These are phyloP conservation scores for Aldabrachelys gigantea DNA, from an alignment of 2,113 vertebrate species.

Conservation along the genomic window DNA sequence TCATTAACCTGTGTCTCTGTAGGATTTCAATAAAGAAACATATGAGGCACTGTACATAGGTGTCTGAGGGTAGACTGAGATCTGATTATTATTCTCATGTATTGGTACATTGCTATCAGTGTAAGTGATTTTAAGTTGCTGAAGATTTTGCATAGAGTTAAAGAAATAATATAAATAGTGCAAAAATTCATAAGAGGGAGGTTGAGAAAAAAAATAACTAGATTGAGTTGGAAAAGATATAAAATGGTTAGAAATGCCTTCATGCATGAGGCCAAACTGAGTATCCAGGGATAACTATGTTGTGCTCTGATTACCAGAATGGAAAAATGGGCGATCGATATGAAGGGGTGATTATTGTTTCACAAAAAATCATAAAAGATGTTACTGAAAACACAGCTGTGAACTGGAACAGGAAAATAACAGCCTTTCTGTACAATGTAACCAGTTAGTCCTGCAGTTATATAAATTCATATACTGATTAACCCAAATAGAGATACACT, in stretches of 20 bases:
- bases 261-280: background rate
- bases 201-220: background rate
- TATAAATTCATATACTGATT: background rate
- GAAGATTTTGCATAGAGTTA: background rate
- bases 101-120: background rate
- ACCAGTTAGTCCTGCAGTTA: background rate
- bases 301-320: background rate
- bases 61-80: background rate
- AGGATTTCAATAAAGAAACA: background rate
- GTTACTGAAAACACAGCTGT: background rate
- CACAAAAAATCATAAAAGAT: background rate
- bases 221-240: background rate
- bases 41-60: background rate
- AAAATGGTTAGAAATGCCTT: accelerated
- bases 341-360: accelerated
- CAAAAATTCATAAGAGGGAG: background rate
- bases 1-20: accelerated
- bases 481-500: background rate
- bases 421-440: background rate
- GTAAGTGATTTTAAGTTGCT: background rate
- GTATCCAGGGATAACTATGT: background rate
- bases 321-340: background rate
- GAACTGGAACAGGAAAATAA: background rate
- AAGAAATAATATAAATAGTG: background rate
- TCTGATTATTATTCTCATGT: background rate